These are phyloP conservation scores for Ochropleura leucogaster DNA, from an alignment of 2,888 invertebrate species.

Conservation along the genomic window DNA sequence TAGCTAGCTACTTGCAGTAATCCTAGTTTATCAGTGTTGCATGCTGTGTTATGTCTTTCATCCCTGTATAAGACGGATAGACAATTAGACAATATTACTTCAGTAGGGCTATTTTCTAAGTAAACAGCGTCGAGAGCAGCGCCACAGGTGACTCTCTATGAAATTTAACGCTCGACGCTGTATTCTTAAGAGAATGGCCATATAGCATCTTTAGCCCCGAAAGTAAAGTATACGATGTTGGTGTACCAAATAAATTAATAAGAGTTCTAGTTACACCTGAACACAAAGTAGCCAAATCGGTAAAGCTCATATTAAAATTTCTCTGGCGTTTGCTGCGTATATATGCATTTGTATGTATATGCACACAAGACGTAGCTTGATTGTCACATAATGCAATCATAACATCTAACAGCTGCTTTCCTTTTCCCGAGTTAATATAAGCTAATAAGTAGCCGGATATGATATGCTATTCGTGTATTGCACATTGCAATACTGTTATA, in stretches of 20 bases:
- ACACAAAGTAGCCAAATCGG: no score
- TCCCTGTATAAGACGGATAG: background rate
- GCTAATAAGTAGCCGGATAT: background rate
- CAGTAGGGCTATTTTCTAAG: no score
- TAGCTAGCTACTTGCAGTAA: background rate
- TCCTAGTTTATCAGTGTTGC: background rate
- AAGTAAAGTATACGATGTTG: no score
- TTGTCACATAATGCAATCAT: slow-evolving; percentile 2
- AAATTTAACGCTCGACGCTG: no score
- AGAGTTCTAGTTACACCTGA: background rate
- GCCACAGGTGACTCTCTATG: no score
- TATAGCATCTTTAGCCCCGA: no score
- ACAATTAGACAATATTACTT: no score
- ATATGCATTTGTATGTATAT: no score
- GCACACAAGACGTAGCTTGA: background rate
- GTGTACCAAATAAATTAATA: no score
- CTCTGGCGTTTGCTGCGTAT: background rate
- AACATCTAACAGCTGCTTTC: background rate
- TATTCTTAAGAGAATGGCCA: no score
- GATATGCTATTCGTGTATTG: background rate
- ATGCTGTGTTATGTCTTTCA: background rate
- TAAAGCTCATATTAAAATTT: background rate
- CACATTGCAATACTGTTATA: slow-evolving; percentile 9
- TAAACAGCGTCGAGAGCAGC: no score
- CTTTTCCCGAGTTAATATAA: background rate